These are phyloP conservation scores for Fulmarus glacialis DNA, from an alignment of 2,113 vertebrate species.

Conservation along the genomic window DNA sequence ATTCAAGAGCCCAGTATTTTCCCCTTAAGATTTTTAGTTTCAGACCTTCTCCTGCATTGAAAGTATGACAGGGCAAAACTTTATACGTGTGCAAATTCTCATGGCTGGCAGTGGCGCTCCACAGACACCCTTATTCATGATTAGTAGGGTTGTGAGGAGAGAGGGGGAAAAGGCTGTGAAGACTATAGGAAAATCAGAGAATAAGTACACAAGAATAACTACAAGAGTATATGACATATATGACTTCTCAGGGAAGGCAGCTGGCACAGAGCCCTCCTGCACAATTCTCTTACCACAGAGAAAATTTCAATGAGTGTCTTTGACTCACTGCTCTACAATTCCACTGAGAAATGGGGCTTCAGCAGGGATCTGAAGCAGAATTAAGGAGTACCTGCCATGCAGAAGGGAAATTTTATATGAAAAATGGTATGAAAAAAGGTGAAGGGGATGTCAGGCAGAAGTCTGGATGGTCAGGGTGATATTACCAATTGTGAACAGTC, in stretches of 20 bases:
- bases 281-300: not conserved
- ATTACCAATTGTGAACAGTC: not conserved
- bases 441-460: not conserved
- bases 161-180: not conserved
- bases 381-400: not conserved
- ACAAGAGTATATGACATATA: fast-evolving
- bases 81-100: not conserved
- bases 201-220: not conserved
- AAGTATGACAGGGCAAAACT: not conserved
- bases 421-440: not conserved
- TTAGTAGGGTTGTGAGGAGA: not conserved
- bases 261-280: not conserved
- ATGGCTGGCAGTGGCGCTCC: not conserved
- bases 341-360: not conserved
- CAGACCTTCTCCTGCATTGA: not conserved
- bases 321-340: not conserved
- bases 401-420: not conserved
- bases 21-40: not conserved
- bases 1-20: not conserved
- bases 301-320: not conserved
- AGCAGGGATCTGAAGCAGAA: not conserved
- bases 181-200: not conserved
- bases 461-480: not conserved
- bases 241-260: not conserved
- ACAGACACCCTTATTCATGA: not conserved